Conservation (phyloP, 2,797 vertebrate genomes). For the Spea hammondii region DNA sequence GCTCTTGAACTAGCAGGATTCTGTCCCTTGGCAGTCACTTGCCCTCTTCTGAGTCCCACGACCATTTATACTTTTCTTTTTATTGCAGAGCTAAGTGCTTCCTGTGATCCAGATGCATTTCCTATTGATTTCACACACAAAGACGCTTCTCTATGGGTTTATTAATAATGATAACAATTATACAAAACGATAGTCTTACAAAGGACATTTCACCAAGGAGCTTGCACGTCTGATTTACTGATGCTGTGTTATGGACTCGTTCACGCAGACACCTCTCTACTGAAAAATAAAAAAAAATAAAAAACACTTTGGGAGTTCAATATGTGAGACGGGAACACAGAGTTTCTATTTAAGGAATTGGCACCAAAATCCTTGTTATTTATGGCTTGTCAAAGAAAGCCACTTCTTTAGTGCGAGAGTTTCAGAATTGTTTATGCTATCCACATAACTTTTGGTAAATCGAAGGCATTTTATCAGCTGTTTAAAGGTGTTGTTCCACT, state of each 20-base stretch:
- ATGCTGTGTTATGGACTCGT: constrained; percentile 6
- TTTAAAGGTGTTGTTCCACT: too few relatives aligned
- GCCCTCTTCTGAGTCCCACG: constrained; percentile 14
- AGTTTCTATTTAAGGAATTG: constrained; percentile 13
- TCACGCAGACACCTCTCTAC: constrained; percentile 31
- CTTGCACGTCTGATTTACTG: constrained; percentile 20
- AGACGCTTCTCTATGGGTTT: constrained; percentile 39
- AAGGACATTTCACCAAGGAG: constrained; percentile 39
- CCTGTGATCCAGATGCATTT: constrained; percentile 50
- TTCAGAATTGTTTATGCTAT: too few relatives aligned
- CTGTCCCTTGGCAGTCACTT: constrained; percentile 25
- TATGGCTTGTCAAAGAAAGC: constrained; percentile 19
- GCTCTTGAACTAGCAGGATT: neutral
- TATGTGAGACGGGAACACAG: neutral
- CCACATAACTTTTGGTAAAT: too few relatives aligned
- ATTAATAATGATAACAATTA: constrained; percentile 53
- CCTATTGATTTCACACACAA: constrained; percentile 49
- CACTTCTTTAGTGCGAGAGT: too few relatives aligned
- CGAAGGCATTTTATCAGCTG: too few relatives aligned
- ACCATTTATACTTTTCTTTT: constrained; percentile 39
- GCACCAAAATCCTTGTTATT: neutral
- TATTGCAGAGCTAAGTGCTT: constrained; percentile 52
- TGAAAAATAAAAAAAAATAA: neutral
- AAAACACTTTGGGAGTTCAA: constrained; percentile 22
- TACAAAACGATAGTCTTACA: constrained; percentile 34